Percentiles rank a stretch among this genome's conserved stretches.
phyloP scores from a whole-genome alignment of 2,888 invertebrate species.

The Caenorhabditis sp. region DNA sequence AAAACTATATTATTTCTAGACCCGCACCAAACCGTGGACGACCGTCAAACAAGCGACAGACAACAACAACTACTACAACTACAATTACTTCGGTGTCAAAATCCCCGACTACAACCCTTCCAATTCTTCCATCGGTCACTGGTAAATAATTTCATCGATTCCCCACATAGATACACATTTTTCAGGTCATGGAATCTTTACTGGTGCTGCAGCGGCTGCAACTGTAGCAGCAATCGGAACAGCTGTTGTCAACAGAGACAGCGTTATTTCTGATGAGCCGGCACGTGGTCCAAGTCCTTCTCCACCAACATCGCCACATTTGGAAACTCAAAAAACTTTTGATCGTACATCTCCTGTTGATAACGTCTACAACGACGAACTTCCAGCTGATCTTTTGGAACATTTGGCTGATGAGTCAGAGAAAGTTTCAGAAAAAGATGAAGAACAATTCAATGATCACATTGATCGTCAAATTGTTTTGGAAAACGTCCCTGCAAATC shows the following conservation, averaged over 20 bases:
- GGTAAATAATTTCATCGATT: too few relatives aligned
- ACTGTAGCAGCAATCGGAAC: conserved; percentile 57
- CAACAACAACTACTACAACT: conserved; percentile 64
- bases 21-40: conserved; percentile 64
- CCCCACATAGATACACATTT: too few relatives aligned
- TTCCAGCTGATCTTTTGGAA: conserved; percentile 16
- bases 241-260: conserved; percentile 32
- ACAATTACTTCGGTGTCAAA: conserved; percentile 38
- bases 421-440: conserved; percentile 15
- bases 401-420: conserved; percentile 28
- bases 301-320: conserved; percentile 40
- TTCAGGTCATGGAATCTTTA: conserved; percentile 49
- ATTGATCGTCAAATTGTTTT: conserved; percentile 29
- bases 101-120: conserved; percentile 35
- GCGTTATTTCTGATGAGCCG: conserved; percentile 6
- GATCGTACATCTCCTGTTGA: conserved; percentile 29
- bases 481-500: conserved; percentile 14
- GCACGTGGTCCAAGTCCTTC: conserved; percentile 10
- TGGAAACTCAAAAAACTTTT: conserved; percentile 40
- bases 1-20: conserved; percentile 32
- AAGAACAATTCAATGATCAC: conserved; percentile 19
- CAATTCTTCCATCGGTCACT: conserved; percentile 37
- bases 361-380: not conserved
- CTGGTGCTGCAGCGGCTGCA: conserved; percentile 57
- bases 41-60: conserved; percentile 59